Evolutionary conservation across 2,888 invertebrate genomes (phyloP), one percentile per base, ranked within the genome.

Genomic region (Hypsopygia costalis): DNA sequence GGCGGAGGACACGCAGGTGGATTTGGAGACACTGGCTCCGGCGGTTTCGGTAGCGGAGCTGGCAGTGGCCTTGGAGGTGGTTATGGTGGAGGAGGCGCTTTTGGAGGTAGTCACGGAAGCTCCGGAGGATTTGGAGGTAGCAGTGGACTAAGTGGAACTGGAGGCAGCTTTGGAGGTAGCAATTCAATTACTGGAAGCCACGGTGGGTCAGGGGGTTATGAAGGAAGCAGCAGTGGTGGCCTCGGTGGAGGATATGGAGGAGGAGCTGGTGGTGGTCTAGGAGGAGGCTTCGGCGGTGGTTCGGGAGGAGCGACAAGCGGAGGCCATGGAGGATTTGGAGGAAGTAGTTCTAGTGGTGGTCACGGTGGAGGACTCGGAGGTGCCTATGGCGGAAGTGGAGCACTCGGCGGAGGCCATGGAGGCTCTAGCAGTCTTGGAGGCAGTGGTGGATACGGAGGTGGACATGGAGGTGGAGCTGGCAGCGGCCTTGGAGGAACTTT

Each of bases 381-480:
- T 8, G 28, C 20, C 5, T 9, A 8, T 4, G 21, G 42, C 3
- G 35, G 37, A 21, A 44, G 47, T n/a, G n/a, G n/a, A n/a, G 28
- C 20, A 7, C 10, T 11, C 6, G 21, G 42, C 3, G 35, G 37
- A 21, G 47, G 47, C 16, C 36, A 36, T 8, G 42, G 41, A 12
- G 39, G 39, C 1, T 25, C 34, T 6, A 40, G 40, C 3, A 42
- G 44, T 7, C 11, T 28, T 9, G 34, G 31, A 0, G 40, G 38
- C 21, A 48, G 56, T 11, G 56, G 58, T 3, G 40, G 61, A 40
- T 42, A 41, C 47, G 40, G 49, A 44, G 36, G 67, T 53, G 25
- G 62, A 47, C 36, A 67, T 49, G 43, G 62, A 49, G 47, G 44
- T 1, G 41, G 45, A 11, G 41, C 47, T 1, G 77, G 79, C 1